Conservation (phyloP, 2,113 vertebrate species). For the Thamnaconus septentrionalis region DNA sequence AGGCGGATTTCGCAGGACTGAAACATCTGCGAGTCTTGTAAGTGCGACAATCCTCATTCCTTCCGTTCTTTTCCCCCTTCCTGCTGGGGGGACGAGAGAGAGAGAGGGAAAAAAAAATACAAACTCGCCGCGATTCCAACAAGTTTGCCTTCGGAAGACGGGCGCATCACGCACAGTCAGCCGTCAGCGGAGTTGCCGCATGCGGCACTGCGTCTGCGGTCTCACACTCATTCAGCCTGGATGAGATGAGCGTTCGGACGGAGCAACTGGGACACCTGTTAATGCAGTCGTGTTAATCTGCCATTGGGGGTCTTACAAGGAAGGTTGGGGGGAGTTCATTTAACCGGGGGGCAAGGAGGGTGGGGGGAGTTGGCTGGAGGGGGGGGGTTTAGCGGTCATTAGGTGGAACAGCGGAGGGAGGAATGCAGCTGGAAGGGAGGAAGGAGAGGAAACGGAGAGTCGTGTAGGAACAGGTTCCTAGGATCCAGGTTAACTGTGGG, state of each 20-base stretch:
- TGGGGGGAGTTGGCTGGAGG: constrained; percentile 53
- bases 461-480: constrained; percentile 67
- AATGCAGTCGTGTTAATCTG: constrained; percentile 71
- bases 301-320: constrained; percentile 69
- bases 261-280: constrained; percentile 64
- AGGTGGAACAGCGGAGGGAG: constrained; percentile 57
- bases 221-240: constrained; percentile 17
- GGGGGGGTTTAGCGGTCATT: constrained; percentile 69
- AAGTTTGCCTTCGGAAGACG: constrained; percentile 9
- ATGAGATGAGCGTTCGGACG: constrained; percentile 24
- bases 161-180: not conserved
- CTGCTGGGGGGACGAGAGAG: not conserved
- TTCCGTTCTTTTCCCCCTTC: constrained; percentile 1
- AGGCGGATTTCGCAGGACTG: constrained; percentile 93
- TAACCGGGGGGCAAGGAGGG: constrained; percentile 56
- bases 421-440: constrained; percentile 58
- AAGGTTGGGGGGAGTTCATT: constrained; percentile 70
- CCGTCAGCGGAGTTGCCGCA: constrained; percentile 41
- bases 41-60: constrained; percentile 69
- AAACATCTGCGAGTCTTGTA: constrained; percentile 95
- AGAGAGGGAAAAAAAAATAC: no score
- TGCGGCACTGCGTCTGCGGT: constrained; percentile 44
- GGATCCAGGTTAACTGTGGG: constrained; percentile 38
- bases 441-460: constrained; percentile 33
- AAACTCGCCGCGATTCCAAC: not conserved